A percentile compares a stretch with the other conserved stretches of the same genome.
Evolutionary conservation across 2,888 invertebrate genomes (phyloP).

Genomic region (Microchrysa polita): DNA sequence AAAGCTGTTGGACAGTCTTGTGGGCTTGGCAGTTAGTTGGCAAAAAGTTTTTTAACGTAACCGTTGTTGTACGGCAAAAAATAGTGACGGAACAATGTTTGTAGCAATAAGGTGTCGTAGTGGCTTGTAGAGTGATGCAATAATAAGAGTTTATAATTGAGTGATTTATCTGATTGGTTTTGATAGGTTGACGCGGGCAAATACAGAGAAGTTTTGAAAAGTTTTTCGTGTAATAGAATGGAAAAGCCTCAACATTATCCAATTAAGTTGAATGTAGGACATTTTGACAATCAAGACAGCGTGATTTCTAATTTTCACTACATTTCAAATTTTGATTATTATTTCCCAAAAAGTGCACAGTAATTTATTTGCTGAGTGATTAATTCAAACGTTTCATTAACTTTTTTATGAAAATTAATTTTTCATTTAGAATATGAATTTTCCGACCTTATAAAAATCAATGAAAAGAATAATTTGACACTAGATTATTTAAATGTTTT

Average conservation of each 20-base stretch:
- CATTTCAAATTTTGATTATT: too few relatives aligned
- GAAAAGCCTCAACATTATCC: slow-evolving; percentile 2
- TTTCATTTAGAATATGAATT: too few relatives aligned
- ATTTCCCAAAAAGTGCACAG: too few relatives aligned
- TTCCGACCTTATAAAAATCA: too few relatives aligned
- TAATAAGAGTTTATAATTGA: slow-evolving; percentile 4
- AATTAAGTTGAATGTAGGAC: slow-evolving; percentile 27
- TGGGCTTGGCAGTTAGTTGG: neutral
- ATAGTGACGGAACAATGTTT: slow-evolving; percentile 1
- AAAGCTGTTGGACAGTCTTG: neutral
- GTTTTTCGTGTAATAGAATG: neutral
- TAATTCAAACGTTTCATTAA: too few relatives aligned
- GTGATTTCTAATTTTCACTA: too few relatives aligned
- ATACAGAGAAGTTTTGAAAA: neutral
- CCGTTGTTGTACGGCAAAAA: neutral
- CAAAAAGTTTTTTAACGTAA: neutral
- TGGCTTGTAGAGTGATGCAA: neutral
- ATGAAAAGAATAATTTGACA: too few relatives aligned
- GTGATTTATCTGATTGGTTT: slow-evolving; percentile 1
- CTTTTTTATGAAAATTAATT: too few relatives aligned
- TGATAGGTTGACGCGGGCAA: neutral
- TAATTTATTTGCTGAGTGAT: too few relatives aligned
- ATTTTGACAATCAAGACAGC: too few relatives aligned
- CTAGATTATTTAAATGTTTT: too few relatives aligned
- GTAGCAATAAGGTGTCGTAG: neutral